Percentiles rank a stretch among this genome's conserved stretches.
These are phyloP conservation scores for Sitophilus oryzae DNA, from an alignment of 1,140 invertebrate genomes.

Conservation along the genomic window DNA sequence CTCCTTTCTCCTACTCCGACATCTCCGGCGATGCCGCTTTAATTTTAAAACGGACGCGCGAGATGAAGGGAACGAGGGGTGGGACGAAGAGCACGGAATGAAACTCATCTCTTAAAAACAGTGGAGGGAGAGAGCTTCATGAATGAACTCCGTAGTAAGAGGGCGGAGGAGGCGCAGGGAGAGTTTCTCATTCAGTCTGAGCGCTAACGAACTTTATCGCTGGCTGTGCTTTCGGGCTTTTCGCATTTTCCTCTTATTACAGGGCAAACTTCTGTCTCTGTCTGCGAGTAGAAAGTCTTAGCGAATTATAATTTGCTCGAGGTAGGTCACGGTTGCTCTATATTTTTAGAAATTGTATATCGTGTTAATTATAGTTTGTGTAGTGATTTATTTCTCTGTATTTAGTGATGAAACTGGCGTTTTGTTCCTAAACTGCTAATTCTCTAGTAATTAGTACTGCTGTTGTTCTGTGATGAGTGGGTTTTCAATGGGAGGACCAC, in stretches of 20 bases:
- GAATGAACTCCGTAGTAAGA: slow-evolving; percentile 9
- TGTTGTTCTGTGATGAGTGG: too few species aligned
- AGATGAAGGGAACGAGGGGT: too few species aligned
- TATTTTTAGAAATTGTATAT: too few species aligned
- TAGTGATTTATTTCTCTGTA: too few species aligned
- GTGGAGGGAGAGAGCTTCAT: slow-evolving; percentile 17
- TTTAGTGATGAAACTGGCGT: too few species aligned
- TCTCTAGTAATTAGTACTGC: too few species aligned
- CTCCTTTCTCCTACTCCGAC: too few species aligned
- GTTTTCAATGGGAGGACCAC: too few species aligned
- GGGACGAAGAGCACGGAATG: too few species aligned
- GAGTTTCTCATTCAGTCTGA: slow-evolving; percentile 13
- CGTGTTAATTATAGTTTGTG: too few species aligned
- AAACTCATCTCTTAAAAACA: slow-evolving; percentile 24
- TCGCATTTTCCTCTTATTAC: slow-evolving; percentile 20
- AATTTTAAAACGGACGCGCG: slow-evolving; percentile 27
- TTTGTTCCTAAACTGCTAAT: too few species aligned
- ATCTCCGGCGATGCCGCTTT: slow-evolving; percentile 17
- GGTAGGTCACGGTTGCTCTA: slow-evolving; percentile 8
- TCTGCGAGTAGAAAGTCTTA: slow-evolving; percentile 5
- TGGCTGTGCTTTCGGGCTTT: slow-evolving; percentile 14
- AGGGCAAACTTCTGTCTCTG: not conserved
- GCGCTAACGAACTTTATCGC: slow-evolving; percentile 21
- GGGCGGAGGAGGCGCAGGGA: not conserved
- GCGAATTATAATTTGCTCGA: slow-evolving; percentile 10